Base-by-base conservation (phyloP, 2,888 invertebrate genomes). In the Gymnocheta viridis region DNA sequence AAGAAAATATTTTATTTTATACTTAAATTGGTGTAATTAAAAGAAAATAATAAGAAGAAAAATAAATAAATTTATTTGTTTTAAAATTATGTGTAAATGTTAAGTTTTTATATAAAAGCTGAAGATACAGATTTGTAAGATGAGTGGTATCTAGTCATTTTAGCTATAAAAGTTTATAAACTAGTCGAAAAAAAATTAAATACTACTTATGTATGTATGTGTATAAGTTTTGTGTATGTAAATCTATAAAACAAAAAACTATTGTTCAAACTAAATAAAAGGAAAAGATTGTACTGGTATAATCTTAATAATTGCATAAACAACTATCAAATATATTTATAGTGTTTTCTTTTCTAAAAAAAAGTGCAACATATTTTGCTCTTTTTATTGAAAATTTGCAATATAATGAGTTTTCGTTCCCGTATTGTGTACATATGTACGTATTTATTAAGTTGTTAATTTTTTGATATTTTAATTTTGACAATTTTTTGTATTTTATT, bases 131-230 rank as follows among this genome's bases (percentile, higher is more conserved):
- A 64, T 58, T 27, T 19, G 19, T 19, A 77, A 51, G 27, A 78
- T 49, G 77, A 78, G 73, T 69, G 70, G 19, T 74, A 74, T 81
- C 78, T 82, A 85, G 85, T 85, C 78, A 81, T 78, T 81, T 81
- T 66, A 72, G 60, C 29, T 51, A 32, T 49, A 78, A 82, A 78
- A 73, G 35, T 74, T 78, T 82, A 66, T 38, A 54, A 83, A 56
- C 19, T 56, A 83, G 47, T 58, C 29, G 27, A 74, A 51, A 66
- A 70, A 32, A 47, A 44, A 41, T 0, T 24, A 51, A 51, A 56
- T 44, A 24, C 44, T 56, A 17, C 51, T 49, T 58, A 70, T 29
- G 27, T 64, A 41, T 67, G 27, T 77, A 77, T 22, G 19, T 19
- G 47, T 29, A 19, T 44, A 41, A 51, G 17, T 35, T 67, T 35